A percentile compares a stretch with the other conserved stretches of the same genome.
Evolutionary conservation across 2,797 vertebrate species (phyloP).

Genomic region (Neosilurus hyrtlii): DNA sequence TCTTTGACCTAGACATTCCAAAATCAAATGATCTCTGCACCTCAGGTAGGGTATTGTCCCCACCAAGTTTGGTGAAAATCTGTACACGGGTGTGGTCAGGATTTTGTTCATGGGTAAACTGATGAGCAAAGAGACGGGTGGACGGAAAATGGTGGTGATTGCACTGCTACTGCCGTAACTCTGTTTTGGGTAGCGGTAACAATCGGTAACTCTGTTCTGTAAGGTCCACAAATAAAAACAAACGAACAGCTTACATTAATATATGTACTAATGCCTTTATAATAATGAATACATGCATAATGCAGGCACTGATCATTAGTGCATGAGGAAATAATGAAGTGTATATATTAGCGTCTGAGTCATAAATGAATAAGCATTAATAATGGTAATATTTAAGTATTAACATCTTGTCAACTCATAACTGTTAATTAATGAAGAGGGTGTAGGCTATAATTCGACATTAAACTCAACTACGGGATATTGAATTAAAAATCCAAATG

Average conservation of each 20-base stretch:
- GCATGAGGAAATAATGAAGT: not conserved
- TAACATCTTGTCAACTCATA: not conserved
- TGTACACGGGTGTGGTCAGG: too few species aligned
- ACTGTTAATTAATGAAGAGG: not conserved
- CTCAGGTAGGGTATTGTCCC: too few species aligned
- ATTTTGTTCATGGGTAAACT: too few species aligned
- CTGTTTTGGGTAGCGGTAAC: too few species aligned
- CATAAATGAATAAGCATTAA: not conserved
- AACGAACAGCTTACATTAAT: not conserved
- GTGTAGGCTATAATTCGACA: not conserved
- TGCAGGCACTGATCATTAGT: not conserved
- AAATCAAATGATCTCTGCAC: too few species aligned
- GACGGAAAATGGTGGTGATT: too few species aligned
- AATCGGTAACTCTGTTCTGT: not conserved
- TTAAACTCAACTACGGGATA: not conserved
- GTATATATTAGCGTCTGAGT: not conserved
- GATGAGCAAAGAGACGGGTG: too few species aligned
- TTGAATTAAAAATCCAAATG: not conserved
- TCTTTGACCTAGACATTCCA: too few species aligned
- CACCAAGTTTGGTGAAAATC: too few species aligned
- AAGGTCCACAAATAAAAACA: not conserved
- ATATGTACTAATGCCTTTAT: not conserved
- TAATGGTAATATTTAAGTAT: not conserved
- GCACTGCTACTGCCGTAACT: too few species aligned
- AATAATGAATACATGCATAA: not conserved